These are phyloP conservation scores for Zootermopsis nevadensis DNA, from an alignment of 2,888 invertebrate genomes.

Conservation along the genomic window DNA sequence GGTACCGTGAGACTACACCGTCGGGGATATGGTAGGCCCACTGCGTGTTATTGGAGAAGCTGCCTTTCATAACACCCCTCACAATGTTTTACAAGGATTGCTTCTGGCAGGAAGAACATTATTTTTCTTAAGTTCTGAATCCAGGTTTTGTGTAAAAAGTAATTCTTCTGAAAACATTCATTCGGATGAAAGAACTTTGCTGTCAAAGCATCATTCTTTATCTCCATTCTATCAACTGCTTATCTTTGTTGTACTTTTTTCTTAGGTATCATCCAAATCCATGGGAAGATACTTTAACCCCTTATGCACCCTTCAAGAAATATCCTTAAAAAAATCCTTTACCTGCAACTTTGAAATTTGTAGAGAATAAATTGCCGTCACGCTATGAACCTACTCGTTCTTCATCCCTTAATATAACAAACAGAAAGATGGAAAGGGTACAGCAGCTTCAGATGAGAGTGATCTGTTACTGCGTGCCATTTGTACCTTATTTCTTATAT, in stretches of 20 bases:
- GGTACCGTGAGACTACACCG: too few relatives aligned
- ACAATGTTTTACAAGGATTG: background rate
- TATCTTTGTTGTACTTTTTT: background rate
- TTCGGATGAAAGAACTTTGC: background rate
- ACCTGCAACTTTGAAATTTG: background rate
- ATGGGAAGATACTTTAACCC: background rate
- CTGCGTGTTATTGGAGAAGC: too few relatives aligned
- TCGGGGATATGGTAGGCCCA: too few relatives aligned
- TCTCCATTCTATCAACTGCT: background rate
- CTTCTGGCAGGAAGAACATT: background rate
- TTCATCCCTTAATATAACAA: background rate
- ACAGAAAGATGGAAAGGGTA: background rate
- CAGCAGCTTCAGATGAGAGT: too few relatives aligned
- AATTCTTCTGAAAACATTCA: slow-evolving; percentile 2
- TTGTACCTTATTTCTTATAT: too few relatives aligned
- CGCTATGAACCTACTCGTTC: background rate
- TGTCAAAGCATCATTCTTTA: slow-evolving; percentile 15
- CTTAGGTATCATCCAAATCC: background rate
- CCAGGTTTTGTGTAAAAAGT: background rate
- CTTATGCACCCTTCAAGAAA: background rate
- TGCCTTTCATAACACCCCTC: background rate
- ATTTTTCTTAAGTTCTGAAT: background rate
- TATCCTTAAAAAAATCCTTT: background rate
- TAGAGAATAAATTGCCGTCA: background rate
- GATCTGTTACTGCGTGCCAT: too few relatives aligned